Percentiles rank a stretch among this genome's conserved stretches.
Conservation (phyloP, 2,888 invertebrate genomes). For the Polyploca ridens region DNA sequence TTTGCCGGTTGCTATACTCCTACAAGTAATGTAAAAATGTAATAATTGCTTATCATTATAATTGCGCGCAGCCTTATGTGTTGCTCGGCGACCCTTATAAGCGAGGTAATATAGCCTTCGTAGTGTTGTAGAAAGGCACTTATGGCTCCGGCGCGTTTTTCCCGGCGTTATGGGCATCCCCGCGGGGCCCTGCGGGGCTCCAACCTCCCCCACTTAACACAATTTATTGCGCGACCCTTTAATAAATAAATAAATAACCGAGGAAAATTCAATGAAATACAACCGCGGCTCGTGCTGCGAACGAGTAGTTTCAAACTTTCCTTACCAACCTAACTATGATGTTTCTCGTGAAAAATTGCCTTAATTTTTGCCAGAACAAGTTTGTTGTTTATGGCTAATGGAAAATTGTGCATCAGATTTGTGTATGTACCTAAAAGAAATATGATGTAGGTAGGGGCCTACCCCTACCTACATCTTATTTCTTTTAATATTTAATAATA, state of each 20-base stretch:
- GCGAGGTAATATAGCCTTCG: conserved; percentile 63
- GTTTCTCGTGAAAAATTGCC: conserved; percentile 56
- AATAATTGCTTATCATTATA: neutral
- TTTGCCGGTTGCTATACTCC: too few relatives aligned
- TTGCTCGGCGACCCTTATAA: conserved; percentile 44
- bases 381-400: conserved; percentile 29
- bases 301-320: conserved; percentile 42
- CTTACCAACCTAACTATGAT: conserved; percentile 27
- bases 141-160: conserved; percentile 75
- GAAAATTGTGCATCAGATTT: neutral
- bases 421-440: neutral
- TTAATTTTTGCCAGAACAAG: conserved; percentile 51
- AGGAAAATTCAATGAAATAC: conserved; percentile 83
- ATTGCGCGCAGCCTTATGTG: conserved; percentile 16
- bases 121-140: conserved; percentile 79
- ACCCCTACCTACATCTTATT: too few relatives aligned
- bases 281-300: conserved; percentile 60
- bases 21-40: neutral
- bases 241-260: conserved; percentile 83
- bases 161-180: conserved; percentile 78
- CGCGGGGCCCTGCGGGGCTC: conserved; percentile 73
- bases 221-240: conserved; percentile 82
- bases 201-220: conserved; percentile 83
- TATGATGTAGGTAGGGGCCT: neutral
- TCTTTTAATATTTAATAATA: too few relatives aligned